phyloP scores from a whole-genome alignment of 2,113 vertebrate species.

The Ibidorhyncha struthersii region DNA sequence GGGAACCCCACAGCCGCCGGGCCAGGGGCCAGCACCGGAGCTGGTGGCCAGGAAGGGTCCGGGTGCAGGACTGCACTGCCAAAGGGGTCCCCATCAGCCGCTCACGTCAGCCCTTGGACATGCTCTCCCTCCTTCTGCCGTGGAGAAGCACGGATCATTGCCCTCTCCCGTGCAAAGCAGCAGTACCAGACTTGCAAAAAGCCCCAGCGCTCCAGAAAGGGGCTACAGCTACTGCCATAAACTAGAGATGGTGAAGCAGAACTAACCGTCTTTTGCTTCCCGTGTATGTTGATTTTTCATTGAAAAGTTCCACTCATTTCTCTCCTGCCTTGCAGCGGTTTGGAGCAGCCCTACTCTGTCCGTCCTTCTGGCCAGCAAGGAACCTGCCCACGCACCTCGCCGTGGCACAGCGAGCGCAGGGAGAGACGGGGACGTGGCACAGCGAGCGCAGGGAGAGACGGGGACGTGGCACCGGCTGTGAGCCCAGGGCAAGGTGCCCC shows the following conservation, averaged over 20 bases:
- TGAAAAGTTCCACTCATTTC: neutral
- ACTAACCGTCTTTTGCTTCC: neutral
- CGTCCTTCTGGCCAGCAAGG: neutral
- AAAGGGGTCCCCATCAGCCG: neutral
- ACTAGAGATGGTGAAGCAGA: neutral
- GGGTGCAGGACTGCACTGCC: neutral
- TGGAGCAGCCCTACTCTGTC: neutral
- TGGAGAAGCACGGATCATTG: fast-evolving
- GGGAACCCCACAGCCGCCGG: neutral
- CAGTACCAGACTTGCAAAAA: neutral
- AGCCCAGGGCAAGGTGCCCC: neutral
- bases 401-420: fast-evolving
- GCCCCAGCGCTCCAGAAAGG: neutral
- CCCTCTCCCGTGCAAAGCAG: neutral
- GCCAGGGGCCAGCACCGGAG: neutral
- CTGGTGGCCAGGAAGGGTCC: neutral
- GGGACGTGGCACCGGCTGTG: too few species aligned
- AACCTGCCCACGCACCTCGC: neutral
- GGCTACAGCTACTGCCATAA: neutral
- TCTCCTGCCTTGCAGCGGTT: neutral
- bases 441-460: fast-evolving
- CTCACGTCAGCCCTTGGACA: neutral
- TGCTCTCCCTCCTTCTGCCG: neutral
- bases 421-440: neutral
- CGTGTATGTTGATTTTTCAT: neutral